These are phyloP conservation scores for Amblyjoppa fuscipennis DNA, from an alignment of 2,888 invertebrate genomes.

Conservation along the genomic window DNA sequence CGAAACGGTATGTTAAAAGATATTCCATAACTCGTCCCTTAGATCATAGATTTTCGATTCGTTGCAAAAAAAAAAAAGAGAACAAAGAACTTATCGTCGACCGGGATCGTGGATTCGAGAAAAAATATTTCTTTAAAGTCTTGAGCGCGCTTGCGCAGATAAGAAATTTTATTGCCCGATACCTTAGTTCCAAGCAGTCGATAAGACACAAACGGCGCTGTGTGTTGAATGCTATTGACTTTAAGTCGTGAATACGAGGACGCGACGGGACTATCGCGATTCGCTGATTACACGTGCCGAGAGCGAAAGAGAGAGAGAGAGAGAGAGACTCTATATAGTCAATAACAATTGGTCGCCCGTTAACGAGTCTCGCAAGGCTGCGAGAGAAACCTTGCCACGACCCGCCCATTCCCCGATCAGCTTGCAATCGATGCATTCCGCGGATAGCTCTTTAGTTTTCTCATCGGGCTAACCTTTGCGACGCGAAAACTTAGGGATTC, in stretches of 20 bases:
- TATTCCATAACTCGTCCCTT: not conserved
- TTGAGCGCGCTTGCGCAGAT: not conserved
- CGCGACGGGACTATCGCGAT: not conserved
- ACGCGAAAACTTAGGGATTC: not conserved
- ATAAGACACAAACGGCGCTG: conserved; percentile 9
- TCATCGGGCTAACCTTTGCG: not conserved
- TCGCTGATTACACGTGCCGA: conserved; percentile 9
- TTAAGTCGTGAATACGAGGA: conserved; percentile 6
- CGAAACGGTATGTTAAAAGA: conserved; percentile 32
- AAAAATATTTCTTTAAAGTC: not conserved
- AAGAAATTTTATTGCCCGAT: not conserved
- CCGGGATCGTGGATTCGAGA: no score
- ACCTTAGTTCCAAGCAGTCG: not conserved
- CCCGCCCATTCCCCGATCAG: conserved; percentile 18
- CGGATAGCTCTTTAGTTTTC: not conserved
- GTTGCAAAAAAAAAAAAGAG: no score
- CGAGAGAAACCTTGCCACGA: not conserved
- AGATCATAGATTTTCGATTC: not conserved
- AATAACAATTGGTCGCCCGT: conserved; percentile 1
- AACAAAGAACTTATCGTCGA: not conserved
- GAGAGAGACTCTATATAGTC: not conserved
- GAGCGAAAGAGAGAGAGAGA: not conserved
- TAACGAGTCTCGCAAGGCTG: not conserved
- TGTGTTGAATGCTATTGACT: not conserved
- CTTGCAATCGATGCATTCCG: conserved; percentile 36